Evolutionary conservation across 2,888 invertebrate species (phyloP).

Genomic region (Plebejus melissa): DNA sequence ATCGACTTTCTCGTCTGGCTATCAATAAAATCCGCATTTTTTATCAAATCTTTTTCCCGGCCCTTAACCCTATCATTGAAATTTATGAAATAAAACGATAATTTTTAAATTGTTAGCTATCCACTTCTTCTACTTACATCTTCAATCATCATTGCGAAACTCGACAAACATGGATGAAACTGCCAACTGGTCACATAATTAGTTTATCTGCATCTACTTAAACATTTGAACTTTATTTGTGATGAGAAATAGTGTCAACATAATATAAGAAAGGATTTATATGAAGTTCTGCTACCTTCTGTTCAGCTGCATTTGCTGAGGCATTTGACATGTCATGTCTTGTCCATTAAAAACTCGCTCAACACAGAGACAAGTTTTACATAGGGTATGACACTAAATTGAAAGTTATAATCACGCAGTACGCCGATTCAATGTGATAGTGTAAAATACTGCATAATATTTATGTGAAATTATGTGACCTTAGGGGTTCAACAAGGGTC

Average conservation of each 20-base stretch:
- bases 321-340: not conserved
- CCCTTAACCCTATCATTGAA: no score
- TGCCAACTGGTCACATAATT: not conserved
- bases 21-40: no score
- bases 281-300: not conserved
- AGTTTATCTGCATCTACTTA: not conserved
- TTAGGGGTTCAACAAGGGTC: not conserved
- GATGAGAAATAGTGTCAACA: not conserved
- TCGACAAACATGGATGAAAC: conserved; percentile 7
- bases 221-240: not conserved
- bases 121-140: no score
- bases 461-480: not conserved
- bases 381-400: no score
- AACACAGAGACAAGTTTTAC: not conserved
- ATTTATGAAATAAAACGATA: no score
- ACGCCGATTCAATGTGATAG: not conserved
- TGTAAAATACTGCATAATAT: not conserved
- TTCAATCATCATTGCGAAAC: not conserved
- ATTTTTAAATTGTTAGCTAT: no score
- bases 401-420: not conserved
- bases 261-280: not conserved
- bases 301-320: not conserved
- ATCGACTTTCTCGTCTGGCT: no score
- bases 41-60: no score
- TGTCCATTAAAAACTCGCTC: not conserved